Base-by-base conservation (phyloP, 2,797 vertebrate species). In the Merluccius polli region DNA sequence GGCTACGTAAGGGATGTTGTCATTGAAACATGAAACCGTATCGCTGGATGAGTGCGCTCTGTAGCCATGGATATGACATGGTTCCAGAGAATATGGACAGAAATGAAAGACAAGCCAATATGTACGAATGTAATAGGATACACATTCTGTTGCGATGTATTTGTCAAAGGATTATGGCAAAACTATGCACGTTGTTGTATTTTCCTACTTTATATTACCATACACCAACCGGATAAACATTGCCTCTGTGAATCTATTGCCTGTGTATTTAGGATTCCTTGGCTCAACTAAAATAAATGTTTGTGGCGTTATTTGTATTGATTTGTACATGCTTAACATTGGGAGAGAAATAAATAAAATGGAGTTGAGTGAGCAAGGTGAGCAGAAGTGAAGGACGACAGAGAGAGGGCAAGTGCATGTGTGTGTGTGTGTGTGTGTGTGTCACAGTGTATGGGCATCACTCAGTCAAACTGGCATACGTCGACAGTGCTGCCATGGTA, bases 401-500 rank as follows among this genome's bases (percentile, higher is more conserved):
- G 36, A 48, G 4, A 30, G n/a, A 38, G 24, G 72, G 38, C 41
- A 41, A 59, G 21, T 52, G 44, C 18, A 21, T 52, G 52, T 35
- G 52, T 63, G 48, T 36, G 48, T 77, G 72, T 73, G 32, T 24
- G 32, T 31, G 33, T 68, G 65, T 73, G 48, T 52, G 30, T 63
- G 16, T 59, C 18, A 16, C 18, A 31, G 79, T 76, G 29, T 75
- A 29, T 21, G 52, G 63, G 32, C 71, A 78, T 83, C 78, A 81
- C 59, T 81, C 75, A 73, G 78, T 82, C 84, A 86, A 89, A 85
- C 86, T 88, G 88, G 86, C 87, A 82, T 76, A 31, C 65, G 24
- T 78, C 88, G 86, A 85, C 82, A 72, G 79, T 52, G 89, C 83
- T 89, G 78, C 84, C 84, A 90, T 90, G 88, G 90, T 81, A 91